Conservation (phyloP, 1,140 invertebrate species). For the Drosophila nasuta region DNA sequence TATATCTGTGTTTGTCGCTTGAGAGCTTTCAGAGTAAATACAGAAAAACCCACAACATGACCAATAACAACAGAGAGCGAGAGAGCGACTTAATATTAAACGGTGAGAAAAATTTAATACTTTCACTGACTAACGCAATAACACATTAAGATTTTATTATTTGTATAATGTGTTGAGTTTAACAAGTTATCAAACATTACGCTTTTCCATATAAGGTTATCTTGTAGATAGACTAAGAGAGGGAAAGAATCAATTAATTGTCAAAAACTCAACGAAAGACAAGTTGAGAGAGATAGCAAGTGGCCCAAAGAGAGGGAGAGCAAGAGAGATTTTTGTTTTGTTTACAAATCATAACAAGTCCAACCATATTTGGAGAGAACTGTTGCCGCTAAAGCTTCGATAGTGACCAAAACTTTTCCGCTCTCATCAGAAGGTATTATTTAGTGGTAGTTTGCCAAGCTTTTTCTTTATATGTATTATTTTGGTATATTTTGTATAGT, state of each 20-base stretch:
- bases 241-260: neutral
- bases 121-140: neutral
- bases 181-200: neutral
- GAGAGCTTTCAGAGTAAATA: neutral
- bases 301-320: neutral
- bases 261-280: neutral
- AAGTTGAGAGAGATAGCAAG: neutral
- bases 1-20: neutral
- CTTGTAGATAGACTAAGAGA: too few relatives aligned
- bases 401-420: neutral
- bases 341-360: neutral
- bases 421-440: neutral
- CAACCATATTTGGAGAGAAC: neutral
- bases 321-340: neutral
- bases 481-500: neutral
- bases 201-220: constrained; percentile 13
- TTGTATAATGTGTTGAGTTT: too few relatives aligned
- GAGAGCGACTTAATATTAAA: neutral
- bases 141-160: too few relatives aligned
- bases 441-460: neutral
- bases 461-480: neutral
- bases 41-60: constrained; percentile 1
- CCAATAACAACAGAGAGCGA: neutral
- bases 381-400: neutral
- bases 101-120: neutral